phyloP scores from a whole-genome alignment of 1,140 invertebrate genomes.

The Philopotamus ludificatus region DNA sequence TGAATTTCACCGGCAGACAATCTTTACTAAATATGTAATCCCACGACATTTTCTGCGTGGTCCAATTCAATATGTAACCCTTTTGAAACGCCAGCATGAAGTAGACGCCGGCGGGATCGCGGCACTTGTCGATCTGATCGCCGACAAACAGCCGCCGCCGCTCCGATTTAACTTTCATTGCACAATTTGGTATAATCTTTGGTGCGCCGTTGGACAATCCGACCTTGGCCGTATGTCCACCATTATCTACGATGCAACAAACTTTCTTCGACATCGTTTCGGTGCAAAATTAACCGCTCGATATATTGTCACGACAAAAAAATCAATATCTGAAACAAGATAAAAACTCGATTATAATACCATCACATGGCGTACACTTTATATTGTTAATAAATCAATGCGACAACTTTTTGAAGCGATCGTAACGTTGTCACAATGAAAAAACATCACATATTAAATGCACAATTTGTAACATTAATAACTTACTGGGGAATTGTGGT shows the following conservation, averaged over 20 bases:
- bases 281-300: no score
- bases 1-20: slow-evolving; percentile 74
- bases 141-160: slow-evolving; percentile 89
- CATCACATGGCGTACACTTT: no score
- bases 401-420: no score
- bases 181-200: slow-evolving; percentile 89
- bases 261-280: slow-evolving; percentile 31
- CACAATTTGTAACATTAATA: no score
- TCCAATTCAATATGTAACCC: slow-evolving; percentile 94
- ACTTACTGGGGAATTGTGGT: no score
- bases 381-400: no score
- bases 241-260: slow-evolving; percentile 81
- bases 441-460: no score
- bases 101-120: slow-evolving; percentile 92
- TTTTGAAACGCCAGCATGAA: slow-evolving; percentile 95
- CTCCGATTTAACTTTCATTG: slow-evolving; percentile 95
- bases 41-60: slow-evolving; percentile 94
- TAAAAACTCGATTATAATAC: no score
- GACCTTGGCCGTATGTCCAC: slow-evolving; percentile 80
- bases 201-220: slow-evolving; percentile 72
- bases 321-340: no score
- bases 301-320: no score
- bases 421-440: no score
- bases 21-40: slow-evolving; percentile 93
- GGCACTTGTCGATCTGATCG: slow-evolving; percentile 91